Percentiles rank a stretch among this genome's conserved stretches.
Evolutionary conservation across 2,113 vertebrate genomes (phyloP).

Genomic region (Cyanoramphus novaezelandiae): DNA sequence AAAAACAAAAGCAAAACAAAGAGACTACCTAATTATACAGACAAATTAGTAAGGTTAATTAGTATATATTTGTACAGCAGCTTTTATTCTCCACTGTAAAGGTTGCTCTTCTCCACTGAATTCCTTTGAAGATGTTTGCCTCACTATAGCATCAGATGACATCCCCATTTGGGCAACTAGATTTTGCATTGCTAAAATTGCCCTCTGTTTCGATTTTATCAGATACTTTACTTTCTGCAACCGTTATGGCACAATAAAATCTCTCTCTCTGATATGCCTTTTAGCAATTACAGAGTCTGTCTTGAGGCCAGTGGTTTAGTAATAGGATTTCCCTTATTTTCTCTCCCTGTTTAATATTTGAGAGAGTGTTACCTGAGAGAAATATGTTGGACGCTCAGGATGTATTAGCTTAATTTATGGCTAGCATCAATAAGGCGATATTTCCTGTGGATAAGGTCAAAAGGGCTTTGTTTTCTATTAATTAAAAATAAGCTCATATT

Average conservation of each 20-base stretch:
- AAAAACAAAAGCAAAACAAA: background rate
- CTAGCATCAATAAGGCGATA: background rate
- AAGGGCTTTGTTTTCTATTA: constrained; percentile 41
- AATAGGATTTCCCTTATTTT: background rate
- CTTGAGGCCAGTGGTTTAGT: background rate
- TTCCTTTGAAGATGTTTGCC: background rate
- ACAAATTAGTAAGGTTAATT: constrained; percentile 22
- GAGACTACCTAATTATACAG: background rate
- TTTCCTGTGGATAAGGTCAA: constrained; percentile 22
- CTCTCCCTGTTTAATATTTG: constrained; percentile 11
- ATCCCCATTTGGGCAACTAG: background rate
- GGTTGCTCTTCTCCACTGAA: background rate
- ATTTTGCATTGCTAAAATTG: background rate
- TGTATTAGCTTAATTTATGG: constrained; percentile 35
- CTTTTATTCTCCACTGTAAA: background rate
- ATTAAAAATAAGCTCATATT: constrained; percentile 18
- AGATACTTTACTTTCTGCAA: background rate
- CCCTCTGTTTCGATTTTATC: background rate
- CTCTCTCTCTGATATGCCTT: background rate
- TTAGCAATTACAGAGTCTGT: background rate
- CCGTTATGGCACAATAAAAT: background rate
- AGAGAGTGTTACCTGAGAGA: background rate
- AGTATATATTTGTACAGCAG: background rate
- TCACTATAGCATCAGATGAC: background rate
- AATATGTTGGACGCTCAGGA: background rate